These are phyloP conservation scores for Ecliptopera silaceata DNA, from an alignment of 2,888 invertebrate species.

Conservation along the genomic window DNA sequence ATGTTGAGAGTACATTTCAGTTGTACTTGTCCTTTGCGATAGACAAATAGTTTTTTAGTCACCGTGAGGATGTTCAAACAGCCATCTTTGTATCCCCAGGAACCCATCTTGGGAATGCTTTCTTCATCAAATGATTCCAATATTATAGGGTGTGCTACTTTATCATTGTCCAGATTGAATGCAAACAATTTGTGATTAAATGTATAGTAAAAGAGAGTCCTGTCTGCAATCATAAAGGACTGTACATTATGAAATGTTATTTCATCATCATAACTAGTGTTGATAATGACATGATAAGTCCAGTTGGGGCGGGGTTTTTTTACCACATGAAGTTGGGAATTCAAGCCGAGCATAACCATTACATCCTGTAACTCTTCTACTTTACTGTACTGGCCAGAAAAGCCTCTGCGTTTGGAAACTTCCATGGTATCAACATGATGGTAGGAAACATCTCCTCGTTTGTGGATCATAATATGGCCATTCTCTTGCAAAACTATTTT, in stretches of 20 bases:
- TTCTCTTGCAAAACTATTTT: slow-evolving; percentile 51
- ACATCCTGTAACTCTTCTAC: slow-evolving; percentile 34
- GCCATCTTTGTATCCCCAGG: slow-evolving; percentile 7
- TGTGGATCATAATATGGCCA: slow-evolving; percentile 57
- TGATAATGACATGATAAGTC: neutral
- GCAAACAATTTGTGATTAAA: neutral
- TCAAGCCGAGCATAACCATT: slow-evolving; percentile 3
- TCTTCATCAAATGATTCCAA: neutral
- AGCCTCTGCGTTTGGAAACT: slow-evolving; percentile 34
- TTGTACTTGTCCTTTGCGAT: neutral
- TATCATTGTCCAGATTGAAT: slow-evolving; percentile 10
- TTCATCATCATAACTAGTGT: neutral
- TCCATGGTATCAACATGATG: slow-evolving; percentile 56
- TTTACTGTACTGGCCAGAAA: slow-evolving; percentile 54
- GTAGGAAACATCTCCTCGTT: slow-evolving; percentile 46
- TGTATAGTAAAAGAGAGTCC: slow-evolving; percentile 4
- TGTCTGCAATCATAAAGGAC: slow-evolving; percentile 12
- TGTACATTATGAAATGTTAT: slow-evolving; percentile 4
- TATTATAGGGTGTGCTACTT: neutral
- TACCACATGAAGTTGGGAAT: slow-evolving; percentile 17
- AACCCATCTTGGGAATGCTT: neutral
- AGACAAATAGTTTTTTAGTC: slow-evolving; percentile 10
- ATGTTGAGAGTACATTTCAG: neutral
- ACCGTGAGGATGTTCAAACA: slow-evolving; percentile 10
- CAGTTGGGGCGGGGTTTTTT: slow-evolving; percentile 4